Evolutionary conservation across 1,140 invertebrate genomes (phyloP), one percentile per base, ranked within the genome.

Genomic region (Formica selysi): DNA sequence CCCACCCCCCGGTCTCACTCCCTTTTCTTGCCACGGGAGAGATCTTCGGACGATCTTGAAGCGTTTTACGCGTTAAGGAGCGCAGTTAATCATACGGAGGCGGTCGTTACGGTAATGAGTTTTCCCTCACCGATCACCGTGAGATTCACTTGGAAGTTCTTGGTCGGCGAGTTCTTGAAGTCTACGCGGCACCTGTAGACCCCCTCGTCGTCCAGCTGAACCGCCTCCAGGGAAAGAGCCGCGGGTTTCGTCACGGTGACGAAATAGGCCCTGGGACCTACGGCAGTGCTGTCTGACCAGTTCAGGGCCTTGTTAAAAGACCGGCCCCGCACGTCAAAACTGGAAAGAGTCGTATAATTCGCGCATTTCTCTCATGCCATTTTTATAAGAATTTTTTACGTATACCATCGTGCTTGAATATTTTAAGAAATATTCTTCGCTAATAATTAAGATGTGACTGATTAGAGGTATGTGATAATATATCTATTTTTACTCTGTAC

Each of bases 171-270:
- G 92, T 98, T 98, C 92, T 97, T 97, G 94, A 98, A 99, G 93
- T 99, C 98, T 4, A 98, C 98, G 85, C 98, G 96, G 94, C 98
- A 98, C 76, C 98, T 96, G 93, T 98, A 98, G 88, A 97, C 96
- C 51, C 98, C 98, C 92, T 98, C 97, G 93, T 98, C 98, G 86
- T 97, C 96, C 85, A 98, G 95, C 89, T 97, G 97, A 19, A 98
- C 97, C 44, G 97, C 97, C 90, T 97, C 97, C 54, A 99, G 95
- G 57, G 97, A 97, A n/a, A 98, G 22, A 22, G 97, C 96, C 0
- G 98, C 98, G 2, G 98, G 97, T 88, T 96, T 96, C 26, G 96
- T 96, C 26, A 96, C 96, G 11, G 97, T 97, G 29, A 97, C 96
- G 93, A 98, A 98, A 92, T 97, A 97, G 19, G 97, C 97, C 73